Conservation (phyloP, 2,888 invertebrate species). For the Zygaena filipendulae region DNA sequence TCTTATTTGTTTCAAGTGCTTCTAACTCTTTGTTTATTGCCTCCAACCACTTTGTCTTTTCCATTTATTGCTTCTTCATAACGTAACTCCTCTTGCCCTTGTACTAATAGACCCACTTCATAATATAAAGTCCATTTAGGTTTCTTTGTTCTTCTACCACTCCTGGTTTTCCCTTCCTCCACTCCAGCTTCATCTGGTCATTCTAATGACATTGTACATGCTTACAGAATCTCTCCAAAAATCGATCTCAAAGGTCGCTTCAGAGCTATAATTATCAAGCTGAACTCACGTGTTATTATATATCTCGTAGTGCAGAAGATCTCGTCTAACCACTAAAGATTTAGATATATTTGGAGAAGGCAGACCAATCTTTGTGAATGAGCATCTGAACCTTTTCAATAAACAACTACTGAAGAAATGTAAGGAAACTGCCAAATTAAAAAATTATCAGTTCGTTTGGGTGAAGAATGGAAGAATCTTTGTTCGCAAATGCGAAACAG, state of each 20-base stretch:
- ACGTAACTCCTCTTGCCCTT: no score
- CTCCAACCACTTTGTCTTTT: no score
- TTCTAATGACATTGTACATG: not conserved
- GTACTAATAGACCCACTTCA: no score
- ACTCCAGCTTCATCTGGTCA: no score
- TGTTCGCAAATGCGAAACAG: not conserved
- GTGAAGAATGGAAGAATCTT: not conserved
- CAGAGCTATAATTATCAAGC: not conserved
- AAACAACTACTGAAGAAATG: slow-evolving; percentile 6
- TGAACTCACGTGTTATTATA: not conserved
- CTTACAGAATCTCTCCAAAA: not conserved
- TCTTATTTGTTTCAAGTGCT: no score
- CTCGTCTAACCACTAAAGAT: not conserved
- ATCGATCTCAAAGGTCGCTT: not conserved
- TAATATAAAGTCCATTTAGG: no score
- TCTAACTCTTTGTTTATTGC: no score
- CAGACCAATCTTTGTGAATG: slow-evolving; percentile 1
- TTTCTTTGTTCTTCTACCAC: no score
- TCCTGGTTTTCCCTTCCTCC: no score
- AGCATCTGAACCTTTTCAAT: slow-evolving; percentile 4
- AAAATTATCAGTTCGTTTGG: not conserved
- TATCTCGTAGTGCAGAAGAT: not conserved
- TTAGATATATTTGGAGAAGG: not conserved
- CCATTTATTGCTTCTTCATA: no score
- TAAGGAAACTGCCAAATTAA: slow-evolving; percentile 1